A percentile compares a stretch with the other conserved stretches of the same genome.
Conservation (phyloP, 2,797 vertebrate genomes). For the Xenopus petersii region DNA sequence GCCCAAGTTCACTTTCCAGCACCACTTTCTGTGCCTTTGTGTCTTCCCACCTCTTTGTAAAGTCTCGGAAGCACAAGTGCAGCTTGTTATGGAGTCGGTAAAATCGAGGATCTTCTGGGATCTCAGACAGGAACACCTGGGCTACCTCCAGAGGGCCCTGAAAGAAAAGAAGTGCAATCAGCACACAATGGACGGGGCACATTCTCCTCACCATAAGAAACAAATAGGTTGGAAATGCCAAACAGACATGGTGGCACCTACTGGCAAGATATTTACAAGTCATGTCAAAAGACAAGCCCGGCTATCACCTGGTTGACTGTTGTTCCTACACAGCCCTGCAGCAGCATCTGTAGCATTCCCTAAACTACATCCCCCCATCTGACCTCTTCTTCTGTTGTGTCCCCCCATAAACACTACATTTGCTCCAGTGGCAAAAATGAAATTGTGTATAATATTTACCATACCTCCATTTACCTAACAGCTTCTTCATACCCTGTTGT, state of each 20-base stretch:
- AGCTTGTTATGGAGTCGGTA: conserved; percentile 81
- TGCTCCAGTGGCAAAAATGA: too few relatives aligned
- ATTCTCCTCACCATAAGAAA: too few relatives aligned
- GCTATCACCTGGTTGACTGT: conserved; percentile 83
- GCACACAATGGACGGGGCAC: background rate
- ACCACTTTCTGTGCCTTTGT: background rate
- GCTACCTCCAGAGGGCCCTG: conserved; percentile 90
- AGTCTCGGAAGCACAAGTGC: conserved; percentile 89
- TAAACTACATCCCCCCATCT: too few relatives aligned
- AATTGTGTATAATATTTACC: too few relatives aligned
- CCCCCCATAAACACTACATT: too few relatives aligned
- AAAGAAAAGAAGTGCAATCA: background rate
- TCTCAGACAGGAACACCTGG: conserved; percentile 86
- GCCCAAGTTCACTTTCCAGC: background rate
- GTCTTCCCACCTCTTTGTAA: conserved; percentile 81
- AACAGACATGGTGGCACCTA: too few relatives aligned
- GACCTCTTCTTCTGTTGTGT: too few relatives aligned
- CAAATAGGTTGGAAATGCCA: too few relatives aligned
- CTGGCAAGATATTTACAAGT: too few relatives aligned
- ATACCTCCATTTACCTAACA: too few relatives aligned
- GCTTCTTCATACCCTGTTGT: too few relatives aligned
- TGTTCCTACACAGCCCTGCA: conserved; percentile 87
- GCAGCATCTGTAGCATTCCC: conserved; percentile 79
- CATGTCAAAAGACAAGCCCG: too few relatives aligned
- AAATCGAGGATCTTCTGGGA: conserved; percentile 86